Evolutionary conservation across 37 sponge, comb jelly and placozoan genomes (phyloP).

Genomic region (Chondrosia reniformis): DNA sequence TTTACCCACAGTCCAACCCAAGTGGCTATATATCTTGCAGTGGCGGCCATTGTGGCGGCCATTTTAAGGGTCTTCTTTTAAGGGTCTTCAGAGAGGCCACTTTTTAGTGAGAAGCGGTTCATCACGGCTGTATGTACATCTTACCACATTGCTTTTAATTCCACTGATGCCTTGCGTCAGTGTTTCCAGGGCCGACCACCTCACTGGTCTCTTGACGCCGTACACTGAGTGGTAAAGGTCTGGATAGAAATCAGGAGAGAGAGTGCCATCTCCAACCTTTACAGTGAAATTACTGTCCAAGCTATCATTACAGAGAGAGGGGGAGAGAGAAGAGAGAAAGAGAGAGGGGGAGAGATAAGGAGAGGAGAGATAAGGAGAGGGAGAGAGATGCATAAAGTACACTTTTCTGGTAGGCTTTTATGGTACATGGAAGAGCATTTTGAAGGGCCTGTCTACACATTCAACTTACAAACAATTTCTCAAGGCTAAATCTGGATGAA

Average conservation of each 20-base stretch:
- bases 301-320: conserved; percentile 13
- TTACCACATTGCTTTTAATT: conserved; percentile 72
- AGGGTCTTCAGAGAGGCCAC: no score
- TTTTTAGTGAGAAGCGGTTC: no score
- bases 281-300: conserved; percentile 58
- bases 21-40: no score
- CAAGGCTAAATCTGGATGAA: conserved; percentile 78
- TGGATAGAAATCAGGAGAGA: conserved; percentile 50
- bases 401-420: no score
- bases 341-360: neutral
- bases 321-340: neutral
- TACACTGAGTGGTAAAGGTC: conserved; percentile 53
- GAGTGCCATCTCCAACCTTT: conserved; percentile 56
- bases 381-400: no score
- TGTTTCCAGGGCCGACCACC: conserved; percentile 78
- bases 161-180: conserved; percentile 67
- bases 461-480: conserved; percentile 71
- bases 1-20: no score
- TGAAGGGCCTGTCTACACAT: no score
- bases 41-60: no score
- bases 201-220: conserved; percentile 62
- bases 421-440: no score
- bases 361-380: no score
- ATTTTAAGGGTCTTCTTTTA: no score
- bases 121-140: no score